Evolutionary conservation across 2,797 vertebrate species (phyloP), one percentile per base, ranked within the genome.

Genomic region (Emys orbicularis): DNA sequence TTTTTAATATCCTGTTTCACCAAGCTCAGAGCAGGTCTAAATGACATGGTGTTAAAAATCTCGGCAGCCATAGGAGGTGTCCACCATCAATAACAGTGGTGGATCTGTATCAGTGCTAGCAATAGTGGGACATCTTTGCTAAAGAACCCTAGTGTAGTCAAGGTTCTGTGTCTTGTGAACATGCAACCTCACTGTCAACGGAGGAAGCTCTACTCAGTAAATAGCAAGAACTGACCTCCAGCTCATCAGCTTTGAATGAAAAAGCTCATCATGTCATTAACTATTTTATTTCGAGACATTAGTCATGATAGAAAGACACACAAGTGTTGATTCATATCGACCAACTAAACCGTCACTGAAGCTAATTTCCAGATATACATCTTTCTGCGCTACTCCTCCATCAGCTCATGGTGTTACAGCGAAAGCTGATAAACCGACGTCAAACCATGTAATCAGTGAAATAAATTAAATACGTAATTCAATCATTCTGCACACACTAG

Each of bases 1-100:
- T 27, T 19, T 1, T 8, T 37, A 72, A 34, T 10, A 49, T 1
- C 41, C n/a, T 10, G 68, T 72, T 49, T 18, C 10, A 41, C 41
- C 86, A 82, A 79, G 21, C 15, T 79, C 37, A 29, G 61, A 88
- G 5, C 12, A 52, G 47, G 12, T 13, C 77, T 79, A 52, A 87
- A 25, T n/a, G n/a, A 18, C 4, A 44, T 16, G 5, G 31, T 10
- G 31, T 15, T 59, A 34, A 80, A 59, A 86, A 21, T 15, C 23
- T 2, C n/a, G 52, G 16, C 25, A 4, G 1, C 8, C 80, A 4
- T 5, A 37, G 29, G 54, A 84, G 27, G 0, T 0, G 50, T 34
- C 37, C 53, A 80, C 50, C 1, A 0, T 2, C 21, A 19, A 77
- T 47, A 57, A 68, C 50, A 2, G 11, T 21, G 57, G 27, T 9